Evolutionary conservation across 2,113 vertebrate genomes (phyloP).

Genomic region (Phaethon lepturus): DNA sequence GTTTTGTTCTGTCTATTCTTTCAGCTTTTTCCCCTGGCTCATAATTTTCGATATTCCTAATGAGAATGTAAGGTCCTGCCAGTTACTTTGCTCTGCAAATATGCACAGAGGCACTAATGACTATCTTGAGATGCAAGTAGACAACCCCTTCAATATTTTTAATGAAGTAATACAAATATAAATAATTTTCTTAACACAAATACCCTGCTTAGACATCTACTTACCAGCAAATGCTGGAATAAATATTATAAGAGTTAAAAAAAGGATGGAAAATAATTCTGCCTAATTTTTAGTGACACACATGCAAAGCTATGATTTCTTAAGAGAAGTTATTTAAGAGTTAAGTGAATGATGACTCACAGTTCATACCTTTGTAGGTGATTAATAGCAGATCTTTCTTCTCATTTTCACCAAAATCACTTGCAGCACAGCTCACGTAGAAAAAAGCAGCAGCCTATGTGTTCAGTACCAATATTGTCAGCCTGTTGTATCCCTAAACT

Average conservation of each 20-base stretch:
- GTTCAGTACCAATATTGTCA: background rate
- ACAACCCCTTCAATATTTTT: background rate
- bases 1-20: background rate
- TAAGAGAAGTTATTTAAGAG: background rate
- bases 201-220: background rate
- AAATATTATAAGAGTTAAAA: constrained; percentile 9
- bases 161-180: background rate
- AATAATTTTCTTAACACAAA: constrained; percentile 2
- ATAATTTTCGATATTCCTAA: constrained; percentile 23
- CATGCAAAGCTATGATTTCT: background rate
- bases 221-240: constrained; percentile 11
- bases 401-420: background rate
- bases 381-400: background rate
- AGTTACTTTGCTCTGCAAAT: constrained; percentile 12
- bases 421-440: background rate
- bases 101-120: constrained; percentile 8
- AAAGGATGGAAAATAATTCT: background rate
- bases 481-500: background rate
- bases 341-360: constrained; percentile 7
- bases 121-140: constrained; percentile 21
- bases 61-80: constrained; percentile 18
- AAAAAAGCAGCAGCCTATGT: background rate
- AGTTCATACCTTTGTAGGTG: background rate
- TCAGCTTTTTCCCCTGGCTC: background rate
- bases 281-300: background rate